Base-by-base conservation (phyloP, 2,113 vertebrate genomes). In the Menura novaehollandiae region DNA sequence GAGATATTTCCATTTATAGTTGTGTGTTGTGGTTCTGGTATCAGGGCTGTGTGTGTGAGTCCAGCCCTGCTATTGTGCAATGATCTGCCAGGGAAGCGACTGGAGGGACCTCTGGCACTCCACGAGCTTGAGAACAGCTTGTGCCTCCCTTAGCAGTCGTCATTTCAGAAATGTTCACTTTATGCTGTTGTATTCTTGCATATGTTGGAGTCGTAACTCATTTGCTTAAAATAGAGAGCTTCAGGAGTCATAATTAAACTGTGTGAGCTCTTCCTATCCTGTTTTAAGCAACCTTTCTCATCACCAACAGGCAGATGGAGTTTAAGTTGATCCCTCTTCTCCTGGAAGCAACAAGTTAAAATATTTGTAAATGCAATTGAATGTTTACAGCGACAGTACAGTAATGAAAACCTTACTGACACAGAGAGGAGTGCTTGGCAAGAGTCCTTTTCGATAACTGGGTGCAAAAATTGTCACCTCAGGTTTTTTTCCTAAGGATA, bases 201-300 rank as follows among this genome's bases (percentile, higher is more conserved):
- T 94, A 77, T 81, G 86, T 37, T 91, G 79, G 88, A 88, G 62
- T 72, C 0, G 0, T 75, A 94, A 92, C 55, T 89, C 59, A 18
- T 46, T 88, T 69, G 11, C 93, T 93, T 91, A 93, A 93, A 96
- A 94, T 63, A 94, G 89, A 76, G 63, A 83, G 55, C 66, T 47
- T 85, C 85, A n/a, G 91, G 84, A 91, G 77, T 64, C 66, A 14
- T 39, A 55, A 81, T 92, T 75, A 88, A 72, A 89, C 43, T 17
- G 43, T 69, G 63, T 30, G 55, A 94, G 75, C 37, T 88, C 71
- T 86, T 88, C 16, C 5, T 60, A 81, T n/a, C 81, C 58, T 74
- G 43, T 77, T 92, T 86, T 51, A 76, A 84, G 86, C 79, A 93
- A 77, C 76, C 72, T 88, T 88, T 92, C 84, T 64, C 49, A 17